Evolutionary conservation across 1,140 invertebrate genomes (phyloP).

Genomic region (Akabosia matsudoensis): DNA sequence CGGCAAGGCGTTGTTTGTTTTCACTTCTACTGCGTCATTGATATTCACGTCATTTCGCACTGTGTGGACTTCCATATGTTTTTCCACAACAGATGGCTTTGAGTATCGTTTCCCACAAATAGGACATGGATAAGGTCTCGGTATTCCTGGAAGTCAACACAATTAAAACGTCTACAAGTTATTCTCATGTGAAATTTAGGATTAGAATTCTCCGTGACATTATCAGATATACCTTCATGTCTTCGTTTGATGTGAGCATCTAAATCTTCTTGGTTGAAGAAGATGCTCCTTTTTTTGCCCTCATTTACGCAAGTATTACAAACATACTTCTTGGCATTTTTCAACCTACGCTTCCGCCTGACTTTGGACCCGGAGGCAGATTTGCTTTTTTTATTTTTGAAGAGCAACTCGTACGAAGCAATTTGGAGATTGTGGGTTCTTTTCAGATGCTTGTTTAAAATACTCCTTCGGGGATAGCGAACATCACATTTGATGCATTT

Average conservation of each 20-base stretch:
- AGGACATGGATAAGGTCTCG: constrained; percentile 1
- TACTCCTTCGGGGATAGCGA: background rate
- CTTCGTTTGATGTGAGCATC: background rate
- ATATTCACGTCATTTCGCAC: background rate
- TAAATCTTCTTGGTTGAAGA: background rate
- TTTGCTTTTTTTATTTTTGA: background rate
- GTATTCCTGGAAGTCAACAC: background rate
- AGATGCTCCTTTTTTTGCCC: background rate
- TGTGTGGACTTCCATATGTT: background rate
- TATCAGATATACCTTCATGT: background rate
- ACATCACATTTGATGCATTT: background rate
- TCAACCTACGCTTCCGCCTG: background rate
- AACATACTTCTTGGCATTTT: background rate
- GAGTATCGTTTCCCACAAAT: background rate
- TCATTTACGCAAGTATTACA: background rate
- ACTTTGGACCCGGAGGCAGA: background rate
- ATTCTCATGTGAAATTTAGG: too few relatives aligned
- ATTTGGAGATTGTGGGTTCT: background rate
- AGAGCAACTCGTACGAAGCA: background rate
- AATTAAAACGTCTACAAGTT: background rate
- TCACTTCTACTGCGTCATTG: background rate
- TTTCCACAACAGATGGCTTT: background rate
- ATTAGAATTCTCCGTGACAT: too few relatives aligned
- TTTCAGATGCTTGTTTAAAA: background rate
- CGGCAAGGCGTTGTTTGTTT: background rate